Evolutionary conservation across 1,140 invertebrate genomes (phyloP), one percentile per base, ranked within the genome.

Genomic region (Drosophila pseudoananassae): DNA sequence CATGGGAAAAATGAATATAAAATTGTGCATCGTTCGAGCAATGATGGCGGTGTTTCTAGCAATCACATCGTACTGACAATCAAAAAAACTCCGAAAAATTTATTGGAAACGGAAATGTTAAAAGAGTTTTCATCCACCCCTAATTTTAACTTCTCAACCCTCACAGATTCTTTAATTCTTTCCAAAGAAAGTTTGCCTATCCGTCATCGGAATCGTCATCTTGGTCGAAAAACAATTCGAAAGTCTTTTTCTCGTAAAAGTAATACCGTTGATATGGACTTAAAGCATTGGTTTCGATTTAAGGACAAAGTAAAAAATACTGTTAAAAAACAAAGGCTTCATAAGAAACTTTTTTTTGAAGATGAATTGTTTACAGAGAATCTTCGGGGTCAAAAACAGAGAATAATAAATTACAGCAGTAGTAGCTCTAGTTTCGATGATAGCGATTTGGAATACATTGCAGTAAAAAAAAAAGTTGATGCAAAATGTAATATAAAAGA

Each of bases 1-100:
- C 61, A 76, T 55, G 40, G 52, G 17, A 50, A 69, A 38, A 68
- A 76, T 6, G 72, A 80, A 57, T 88, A 88, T 69, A 84, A 84
- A 4, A 58, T 88, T 23, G 79, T 88, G 15, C 84, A 83, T 29
- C 70, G 38, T 4, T 76, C 66, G 9, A 45, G 49, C 4, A 27
- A 17, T 10, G 40, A 50, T 8, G 55, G 27, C 2, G 36, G 8
- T 17, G 36, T 15, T 29, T 31, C 20, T 15, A 83, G 47, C 25
- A 79, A 83, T 57, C 90, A 91, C 43, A 89, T 91, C 17, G 84
- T 91, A 2, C 51, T 91, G 61, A 91, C 90, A 43, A 90, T 91
- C 56, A 91, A 91, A 23, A 91, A 91, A 69, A 91, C 80, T 4
- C 90, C 87, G 20, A 85, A 88, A 84, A 66, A 91, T 82, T 8